phyloP scores from a whole-genome alignment of 1,140 invertebrate genomes.

The Drosophila cardini region DNA sequence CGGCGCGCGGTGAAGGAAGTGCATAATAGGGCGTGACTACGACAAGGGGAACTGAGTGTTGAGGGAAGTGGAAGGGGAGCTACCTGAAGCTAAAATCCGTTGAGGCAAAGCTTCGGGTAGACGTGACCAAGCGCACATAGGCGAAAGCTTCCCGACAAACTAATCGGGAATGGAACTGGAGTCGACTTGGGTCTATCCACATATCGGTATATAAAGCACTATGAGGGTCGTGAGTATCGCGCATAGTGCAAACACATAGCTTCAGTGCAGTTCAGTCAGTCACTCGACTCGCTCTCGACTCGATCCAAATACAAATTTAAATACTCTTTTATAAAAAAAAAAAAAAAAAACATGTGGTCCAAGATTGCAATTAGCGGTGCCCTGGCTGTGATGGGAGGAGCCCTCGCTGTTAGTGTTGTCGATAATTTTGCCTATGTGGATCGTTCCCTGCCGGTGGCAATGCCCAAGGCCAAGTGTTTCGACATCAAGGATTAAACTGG shows the following conservation, averaged over 20 bases:
- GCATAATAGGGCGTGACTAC: slow-evolving; percentile 40
- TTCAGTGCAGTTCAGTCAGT: slow-evolving; percentile 16
- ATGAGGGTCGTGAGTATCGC: slow-evolving; percentile 53
- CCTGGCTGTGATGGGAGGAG: slow-evolving; percentile 63
- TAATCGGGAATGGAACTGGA: slow-evolving; percentile 15
- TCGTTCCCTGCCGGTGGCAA: slow-evolving; percentile 64
- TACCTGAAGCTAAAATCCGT: no score
- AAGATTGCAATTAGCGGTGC: slow-evolving; percentile 63
- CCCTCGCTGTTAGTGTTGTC: slow-evolving; percentile 52
- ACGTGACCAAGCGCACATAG: slow-evolving; percentile 71
- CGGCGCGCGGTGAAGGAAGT: slow-evolving; percentile 54
- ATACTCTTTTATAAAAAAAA: neutral
- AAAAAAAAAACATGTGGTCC: slow-evolving; percentile 74
- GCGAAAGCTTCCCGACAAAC: neutral
- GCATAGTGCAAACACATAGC: slow-evolving; percentile 56
- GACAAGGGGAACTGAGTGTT: neutral
- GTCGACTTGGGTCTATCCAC: neutral
- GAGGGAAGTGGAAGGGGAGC: neutral
- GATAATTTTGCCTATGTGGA: slow-evolving; percentile 76
- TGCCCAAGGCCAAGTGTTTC: slow-evolving; percentile 58
- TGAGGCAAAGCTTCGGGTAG: slow-evolving; percentile 51
- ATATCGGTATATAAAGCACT: slow-evolving; percentile 59
- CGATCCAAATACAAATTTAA: neutral
- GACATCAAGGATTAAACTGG: slow-evolving; percentile 14
- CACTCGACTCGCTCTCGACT: neutral